Evolutionary conservation across 92 coral and sea anemone species (phyloP), one percentile per base, ranked within the genome.

Genomic region (Phenganax stokvisi): DNA sequence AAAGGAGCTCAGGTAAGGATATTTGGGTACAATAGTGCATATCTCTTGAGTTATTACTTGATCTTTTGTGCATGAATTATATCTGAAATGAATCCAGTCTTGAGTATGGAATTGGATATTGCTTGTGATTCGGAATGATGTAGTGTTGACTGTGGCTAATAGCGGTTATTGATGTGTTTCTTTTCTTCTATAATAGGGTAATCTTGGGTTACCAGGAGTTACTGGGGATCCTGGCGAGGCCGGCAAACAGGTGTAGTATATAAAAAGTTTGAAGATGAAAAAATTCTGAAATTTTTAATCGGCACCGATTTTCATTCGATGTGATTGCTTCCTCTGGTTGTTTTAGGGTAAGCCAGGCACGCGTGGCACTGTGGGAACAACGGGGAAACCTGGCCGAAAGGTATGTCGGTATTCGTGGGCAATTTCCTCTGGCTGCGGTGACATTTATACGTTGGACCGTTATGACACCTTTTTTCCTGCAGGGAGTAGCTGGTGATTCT

Each of bases 171-270:
- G n/a, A 20, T 29, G n/a, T 12, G 53, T 30, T 58, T 9, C 28
- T 47, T 27, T 25, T 0, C 44, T 27, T 76, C 25, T 28, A n/a
- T 70, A 7, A 57, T 76, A 93, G 97, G 97, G 97, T 54, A 60
- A 61, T n/a, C 87, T 81, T 10, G 97, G 97, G 20, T 85, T 86
- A 80, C 90, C 86, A 56, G 97, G 97, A n/a, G 67, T 85, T 20
- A 91, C 85, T 15, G 97, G 97, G n/a, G 73, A 86, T 11, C 87
- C 84, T 20, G 97, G 97, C 54, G 91, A 90, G 69, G 77, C 81
- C 59, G 97, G 97, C 59, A 83, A 80, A 12, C 73, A 74, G 80
- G 92, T 89, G 58, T 78, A 88, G 76, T 27, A 57, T 25, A 17
- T 1, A 51, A 16, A 30, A 65, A 57, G 47, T 57, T 15, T 61